Evolutionary conservation across 2,888 invertebrate species (phyloP).

Genomic region (Melikaiella ostensackeni): DNA sequence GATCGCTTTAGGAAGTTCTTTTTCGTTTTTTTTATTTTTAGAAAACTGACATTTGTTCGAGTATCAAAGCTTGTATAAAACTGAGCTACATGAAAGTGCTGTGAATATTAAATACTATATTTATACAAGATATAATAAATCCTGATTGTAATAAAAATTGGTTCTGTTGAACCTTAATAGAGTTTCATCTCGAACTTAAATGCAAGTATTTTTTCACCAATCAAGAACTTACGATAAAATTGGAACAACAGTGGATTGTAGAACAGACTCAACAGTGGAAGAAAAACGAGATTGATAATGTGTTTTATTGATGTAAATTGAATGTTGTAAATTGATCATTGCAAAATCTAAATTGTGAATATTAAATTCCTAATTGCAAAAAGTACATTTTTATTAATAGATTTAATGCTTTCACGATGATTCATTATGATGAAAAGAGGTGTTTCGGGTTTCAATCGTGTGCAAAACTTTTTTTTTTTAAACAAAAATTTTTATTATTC

Average conservation of each 20-base stretch:
- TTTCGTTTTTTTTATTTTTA: conserved; percentile 37
- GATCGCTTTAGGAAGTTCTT: not conserved
- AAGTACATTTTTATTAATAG: conserved; percentile 30
- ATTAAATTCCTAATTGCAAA: conserved; percentile 9
- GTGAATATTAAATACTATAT: conserved; percentile 38
- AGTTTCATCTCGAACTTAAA: conserved; percentile 40
- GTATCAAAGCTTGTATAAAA: conserved; percentile 66
- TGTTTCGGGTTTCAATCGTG: too few species aligned
- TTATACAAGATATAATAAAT: conserved; percentile 32
- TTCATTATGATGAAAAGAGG: too few species aligned
- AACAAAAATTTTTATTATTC: conserved; percentile 11
- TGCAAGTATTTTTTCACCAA: conserved; percentile 32
- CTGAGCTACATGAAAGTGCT: conserved; percentile 59
- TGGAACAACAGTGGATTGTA: conserved; percentile 39
- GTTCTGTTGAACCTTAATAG: not conserved
- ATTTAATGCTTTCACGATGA: too few species aligned
- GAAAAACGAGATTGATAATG: conserved; percentile 29
- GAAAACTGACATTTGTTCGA: conserved; percentile 58
- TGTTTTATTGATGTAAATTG: conserved; percentile 17
- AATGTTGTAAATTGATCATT: too few species aligned
- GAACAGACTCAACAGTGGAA: conserved; percentile 40
- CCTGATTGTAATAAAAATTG: not conserved
- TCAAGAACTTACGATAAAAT: conserved; percentile 28
- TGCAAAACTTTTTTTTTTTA: too few species aligned
- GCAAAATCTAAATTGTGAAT: too few species aligned